phyloP scores from a whole-genome alignment of 2,113 vertebrate species.

The Isichthys henryi region DNA sequence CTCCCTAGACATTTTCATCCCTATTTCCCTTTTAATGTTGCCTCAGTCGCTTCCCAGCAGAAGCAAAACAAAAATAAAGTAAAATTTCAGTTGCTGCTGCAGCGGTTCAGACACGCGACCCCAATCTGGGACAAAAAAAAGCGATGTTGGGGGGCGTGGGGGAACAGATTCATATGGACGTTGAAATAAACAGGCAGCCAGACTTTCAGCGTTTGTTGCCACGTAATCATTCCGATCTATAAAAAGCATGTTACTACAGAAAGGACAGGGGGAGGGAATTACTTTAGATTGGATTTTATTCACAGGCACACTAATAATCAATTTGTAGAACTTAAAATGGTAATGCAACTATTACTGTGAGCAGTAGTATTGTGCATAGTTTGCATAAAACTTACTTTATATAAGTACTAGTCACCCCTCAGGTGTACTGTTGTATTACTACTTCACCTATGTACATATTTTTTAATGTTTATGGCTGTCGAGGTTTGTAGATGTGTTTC shows the following conservation, averaged over 20 bases:
- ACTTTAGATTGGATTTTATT: not conserved
- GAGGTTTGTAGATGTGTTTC: not conserved
- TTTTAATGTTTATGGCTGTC: not conserved
- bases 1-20: slow-evolving; percentile 4
- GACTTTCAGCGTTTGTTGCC: not conserved
- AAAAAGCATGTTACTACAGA: slow-evolving; percentile 6
- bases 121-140: not conserved
- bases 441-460: not conserved
- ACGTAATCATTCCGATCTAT: not conserved
- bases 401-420: not conserved
- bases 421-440: not conserved
- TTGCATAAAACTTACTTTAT: not conserved
- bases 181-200: not conserved
- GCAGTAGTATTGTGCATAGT: not conserved
- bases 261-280: not conserved
- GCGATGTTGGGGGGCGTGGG: not conserved
- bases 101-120: not conserved
- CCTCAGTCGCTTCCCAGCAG: not conserved
- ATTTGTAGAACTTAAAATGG: not conserved
- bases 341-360: not conserved
- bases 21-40: not conserved
- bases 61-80: not conserved
- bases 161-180: not conserved
- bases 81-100: not conserved
- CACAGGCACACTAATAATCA: not conserved